These are phyloP conservation scores for Anomalospiza imberbis DNA, from an alignment of 2,797 vertebrate genomes.

Conservation along the genomic window DNA sequence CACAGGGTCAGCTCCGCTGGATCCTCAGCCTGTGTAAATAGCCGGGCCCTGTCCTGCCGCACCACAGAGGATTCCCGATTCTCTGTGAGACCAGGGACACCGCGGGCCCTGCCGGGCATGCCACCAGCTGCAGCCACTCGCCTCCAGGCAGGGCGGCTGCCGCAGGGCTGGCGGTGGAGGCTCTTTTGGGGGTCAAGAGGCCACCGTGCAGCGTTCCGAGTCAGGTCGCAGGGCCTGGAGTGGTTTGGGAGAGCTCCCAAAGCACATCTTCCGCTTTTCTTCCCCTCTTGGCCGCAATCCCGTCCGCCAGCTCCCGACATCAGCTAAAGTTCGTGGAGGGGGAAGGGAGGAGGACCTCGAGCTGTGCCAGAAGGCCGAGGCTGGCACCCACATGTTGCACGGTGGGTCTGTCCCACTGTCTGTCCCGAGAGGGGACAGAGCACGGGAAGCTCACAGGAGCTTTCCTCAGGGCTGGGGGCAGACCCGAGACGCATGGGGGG, in stretches of 20 bases:
- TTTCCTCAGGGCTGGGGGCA: too few species aligned
- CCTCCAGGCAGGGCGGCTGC: accelerated
- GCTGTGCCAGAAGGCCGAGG: accelerated
- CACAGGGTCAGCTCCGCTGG: accelerated
- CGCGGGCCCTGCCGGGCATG: accelerated
- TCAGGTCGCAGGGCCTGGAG: accelerated
- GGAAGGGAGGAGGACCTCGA: neutral
- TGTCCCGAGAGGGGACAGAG: neutral
- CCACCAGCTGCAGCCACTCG: neutral
- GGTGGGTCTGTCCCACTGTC: too few species aligned
- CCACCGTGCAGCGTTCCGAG: neutral
- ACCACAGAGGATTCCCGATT: neutral
- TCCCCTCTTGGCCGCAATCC: neutral
- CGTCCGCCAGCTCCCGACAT: neutral
- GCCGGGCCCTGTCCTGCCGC: neutral
- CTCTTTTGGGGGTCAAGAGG: neutral
- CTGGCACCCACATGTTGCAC: accelerated
- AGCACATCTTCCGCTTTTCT: neutral
- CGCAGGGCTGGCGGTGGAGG: neutral
- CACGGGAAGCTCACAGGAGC: neutral
- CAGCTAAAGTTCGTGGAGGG: neutral
- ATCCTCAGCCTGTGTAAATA: neutral
- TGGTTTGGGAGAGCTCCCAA: neutral
- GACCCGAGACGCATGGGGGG: accelerated
- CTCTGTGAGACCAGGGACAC: accelerated